These are phyloP conservation scores for Theocolax elegans DNA, from an alignment of 1,140 invertebrate species.

Conservation along the genomic window DNA sequence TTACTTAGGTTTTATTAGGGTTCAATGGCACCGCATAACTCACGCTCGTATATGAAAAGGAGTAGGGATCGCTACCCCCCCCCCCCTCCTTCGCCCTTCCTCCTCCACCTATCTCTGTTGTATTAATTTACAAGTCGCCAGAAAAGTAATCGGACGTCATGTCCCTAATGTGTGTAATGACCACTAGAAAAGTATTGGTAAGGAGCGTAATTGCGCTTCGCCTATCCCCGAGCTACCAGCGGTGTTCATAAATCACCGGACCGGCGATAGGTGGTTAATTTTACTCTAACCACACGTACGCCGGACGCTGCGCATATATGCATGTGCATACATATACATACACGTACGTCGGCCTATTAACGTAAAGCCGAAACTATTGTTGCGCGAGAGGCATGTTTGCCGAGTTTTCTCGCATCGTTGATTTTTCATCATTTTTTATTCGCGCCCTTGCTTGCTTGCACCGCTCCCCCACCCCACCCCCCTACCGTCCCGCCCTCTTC, in stretches of 20 bases:
- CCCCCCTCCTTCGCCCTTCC: no score
- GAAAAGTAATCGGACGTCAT: constrained; percentile 33
- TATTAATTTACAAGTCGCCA: constrained; percentile 25
- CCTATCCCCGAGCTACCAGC: constrained; percentile 19
- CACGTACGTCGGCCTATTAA: constrained; percentile 6
- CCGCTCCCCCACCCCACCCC: background rate
- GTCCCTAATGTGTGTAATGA: constrained; percentile 33
- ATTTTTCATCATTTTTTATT: constrained; percentile 32
- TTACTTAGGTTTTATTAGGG: background rate
- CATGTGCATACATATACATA: no score
- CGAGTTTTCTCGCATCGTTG: background rate
- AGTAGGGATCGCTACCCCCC: no score
- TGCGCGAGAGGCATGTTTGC: background rate
- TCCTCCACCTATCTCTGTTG: no score
- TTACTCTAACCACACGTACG: constrained; percentile 30
- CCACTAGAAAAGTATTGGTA: constrained; percentile 34
- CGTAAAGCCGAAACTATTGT: constrained; percentile 28
- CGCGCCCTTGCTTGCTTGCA: background rate
- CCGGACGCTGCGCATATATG: background rate
- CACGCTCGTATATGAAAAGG: no score
- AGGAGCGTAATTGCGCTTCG: constrained; percentile 31
- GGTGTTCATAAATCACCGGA: constrained; percentile 24
- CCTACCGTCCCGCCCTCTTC: no score
- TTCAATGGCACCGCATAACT: background rate
- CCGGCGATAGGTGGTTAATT: constrained; percentile 36